phyloP scores from a whole-genome alignment of 2,797 vertebrate genomes.

The Notamacropus eugenii region DNA sequence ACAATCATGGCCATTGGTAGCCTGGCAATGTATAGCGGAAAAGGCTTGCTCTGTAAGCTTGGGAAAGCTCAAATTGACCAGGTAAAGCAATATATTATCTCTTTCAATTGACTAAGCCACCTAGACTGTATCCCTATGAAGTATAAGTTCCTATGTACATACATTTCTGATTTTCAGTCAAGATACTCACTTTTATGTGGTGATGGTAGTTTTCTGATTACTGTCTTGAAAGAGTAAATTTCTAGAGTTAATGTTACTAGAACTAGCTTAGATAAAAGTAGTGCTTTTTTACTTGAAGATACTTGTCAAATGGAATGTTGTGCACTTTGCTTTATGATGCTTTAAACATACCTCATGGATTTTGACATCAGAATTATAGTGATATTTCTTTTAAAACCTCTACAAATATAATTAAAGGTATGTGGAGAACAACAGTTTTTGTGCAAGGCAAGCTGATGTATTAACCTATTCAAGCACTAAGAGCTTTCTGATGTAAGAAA shows the following conservation, averaged over 20 bases:
- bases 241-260: neutral
- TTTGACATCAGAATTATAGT: neutral
- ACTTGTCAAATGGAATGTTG: neutral
- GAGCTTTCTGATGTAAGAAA: neutral
- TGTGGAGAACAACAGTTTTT: neutral
- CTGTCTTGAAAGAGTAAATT: neutral
- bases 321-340: neutral
- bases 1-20: neutral
- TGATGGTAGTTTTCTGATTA: neutral
- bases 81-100: neutral
- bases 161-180: neutral
- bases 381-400: neutral
- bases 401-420: neutral
- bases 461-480: neutral
- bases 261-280: neutral
- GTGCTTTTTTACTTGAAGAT: neutral
- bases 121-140: neutral
- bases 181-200: neutral
- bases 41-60: neutral
- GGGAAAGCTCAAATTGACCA: neutral
- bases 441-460: neutral
- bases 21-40: neutral
- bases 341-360: neutral
- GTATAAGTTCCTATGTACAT: neutral
- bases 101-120: neutral